Percentiles rank a stretch among this genome's conserved stretches.
Evolutionary conservation across 2,888 invertebrate genomes (phyloP).

Genomic region (Drosophila meridiana): DNA sequence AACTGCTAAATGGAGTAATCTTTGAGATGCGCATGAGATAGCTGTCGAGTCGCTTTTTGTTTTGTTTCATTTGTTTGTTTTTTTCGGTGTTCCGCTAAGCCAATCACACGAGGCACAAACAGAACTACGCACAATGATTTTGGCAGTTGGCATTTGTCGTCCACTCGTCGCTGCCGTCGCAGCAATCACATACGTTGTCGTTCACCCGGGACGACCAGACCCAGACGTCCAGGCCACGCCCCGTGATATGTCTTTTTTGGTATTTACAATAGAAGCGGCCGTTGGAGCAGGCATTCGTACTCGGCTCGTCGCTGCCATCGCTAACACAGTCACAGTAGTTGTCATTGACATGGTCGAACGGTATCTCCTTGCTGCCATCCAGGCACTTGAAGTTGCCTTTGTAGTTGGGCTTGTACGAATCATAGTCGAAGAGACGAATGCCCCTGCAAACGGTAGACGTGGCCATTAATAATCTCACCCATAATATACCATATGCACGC

Average conservation of each 20-base stretch:
- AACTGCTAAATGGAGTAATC: constrained; percentile 40
- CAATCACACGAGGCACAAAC: neutral
- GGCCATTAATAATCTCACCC: neutral
- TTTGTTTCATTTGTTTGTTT: neutral
- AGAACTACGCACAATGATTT: constrained; percentile 77
- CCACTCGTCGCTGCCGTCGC: constrained; percentile 96
- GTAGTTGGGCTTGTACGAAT: constrained; percentile 85
- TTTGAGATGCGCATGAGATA: constrained; percentile 63
- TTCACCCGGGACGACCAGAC: constrained; percentile 88
- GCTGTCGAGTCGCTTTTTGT: constrained; percentile 8
- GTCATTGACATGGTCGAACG: constrained; percentile 89
- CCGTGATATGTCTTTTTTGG: constrained; percentile 84
- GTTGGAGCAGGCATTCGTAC: constrained; percentile 94
- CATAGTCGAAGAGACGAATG: constrained; percentile 84
- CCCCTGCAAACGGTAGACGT: constrained; percentile 75
- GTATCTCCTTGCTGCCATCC: constrained; percentile 85
- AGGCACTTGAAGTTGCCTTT: constrained; percentile 86
- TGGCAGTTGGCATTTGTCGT: constrained; percentile 69
- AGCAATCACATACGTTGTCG: constrained; percentile 97
- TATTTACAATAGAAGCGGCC: constrained; percentile 92
- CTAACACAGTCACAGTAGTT: constrained; percentile 93
- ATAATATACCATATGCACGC: neutral
- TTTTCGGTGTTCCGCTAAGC: constrained; percentile 25
- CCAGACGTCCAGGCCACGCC: constrained; percentile 82
- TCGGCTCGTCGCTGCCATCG: constrained; percentile 92